phyloP scores from a whole-genome alignment of 1,140 invertebrate species.

The Periplaneta americana region DNA sequence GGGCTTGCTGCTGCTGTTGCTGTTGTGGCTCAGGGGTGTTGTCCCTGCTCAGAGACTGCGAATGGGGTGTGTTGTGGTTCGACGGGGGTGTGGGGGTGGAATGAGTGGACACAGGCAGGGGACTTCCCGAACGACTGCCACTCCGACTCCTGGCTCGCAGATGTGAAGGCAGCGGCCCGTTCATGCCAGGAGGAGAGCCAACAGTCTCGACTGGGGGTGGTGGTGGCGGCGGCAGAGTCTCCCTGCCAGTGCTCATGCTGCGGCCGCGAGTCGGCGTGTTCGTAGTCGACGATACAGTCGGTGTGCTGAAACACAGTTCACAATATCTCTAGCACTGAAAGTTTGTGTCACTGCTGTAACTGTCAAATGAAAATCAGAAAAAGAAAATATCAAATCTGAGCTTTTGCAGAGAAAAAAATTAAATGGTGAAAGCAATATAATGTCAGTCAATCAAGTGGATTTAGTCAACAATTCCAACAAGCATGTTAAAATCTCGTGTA shows the following conservation, averaged over 20 bases:
- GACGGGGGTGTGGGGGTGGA: conserved; percentile 25
- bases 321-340: not conserved
- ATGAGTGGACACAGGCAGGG: conserved; percentile 25
- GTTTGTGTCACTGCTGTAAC: not conserved
- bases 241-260: conserved; percentile 59
- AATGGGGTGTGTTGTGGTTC: not conserved
- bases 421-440: too few relatives aligned
- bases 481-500: not conserved
- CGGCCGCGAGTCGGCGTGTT: conserved; percentile 60
- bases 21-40: conserved; percentile 27
- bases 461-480: not conserved
- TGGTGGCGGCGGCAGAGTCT: conserved; percentile 81
- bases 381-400: too few relatives aligned
- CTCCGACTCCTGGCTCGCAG: conserved; percentile 20
- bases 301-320: conserved; percentile 40
- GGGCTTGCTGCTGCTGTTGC: conserved; percentile 21
- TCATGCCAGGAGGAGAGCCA: conserved; percentile 22
- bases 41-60: not conserved
- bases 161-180: conserved; percentile 28
- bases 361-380: too few relatives aligned
- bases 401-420: too few relatives aligned
- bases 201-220: conserved; percentile 60
- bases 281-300: conserved; percentile 54
- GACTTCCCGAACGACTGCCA: conserved; percentile 41
- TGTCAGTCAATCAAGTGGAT: too few relatives aligned